These are phyloP conservation scores for Chelon labrosus DNA, from an alignment of 2,797 vertebrate species.

Conservation along the genomic window DNA sequence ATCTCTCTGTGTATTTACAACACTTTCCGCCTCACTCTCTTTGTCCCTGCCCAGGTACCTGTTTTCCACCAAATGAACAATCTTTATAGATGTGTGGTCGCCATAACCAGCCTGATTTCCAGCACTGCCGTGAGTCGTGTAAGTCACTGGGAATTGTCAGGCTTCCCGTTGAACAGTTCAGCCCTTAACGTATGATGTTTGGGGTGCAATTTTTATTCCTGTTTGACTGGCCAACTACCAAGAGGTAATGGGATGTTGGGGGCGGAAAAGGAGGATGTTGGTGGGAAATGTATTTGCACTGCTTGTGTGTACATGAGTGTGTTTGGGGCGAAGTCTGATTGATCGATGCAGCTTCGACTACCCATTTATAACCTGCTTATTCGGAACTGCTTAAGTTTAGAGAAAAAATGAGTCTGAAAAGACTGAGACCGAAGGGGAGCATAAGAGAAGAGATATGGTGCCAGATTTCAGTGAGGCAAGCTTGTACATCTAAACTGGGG, in stretches of 20 bases:
- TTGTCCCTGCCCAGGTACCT: conserved; percentile 92
- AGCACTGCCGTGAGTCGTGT: conserved; percentile 88
- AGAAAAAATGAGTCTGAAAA: conserved; percentile 91
- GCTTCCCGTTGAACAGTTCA: conserved; percentile 96
- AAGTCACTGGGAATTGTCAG: conserved; percentile 95
- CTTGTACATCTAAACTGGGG: conserved; percentile 88
- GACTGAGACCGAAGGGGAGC: conserved; percentile 79
- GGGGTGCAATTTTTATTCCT: conserved; percentile 97
- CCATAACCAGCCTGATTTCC: conserved; percentile 96
- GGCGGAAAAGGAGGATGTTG: conserved; percentile 87
- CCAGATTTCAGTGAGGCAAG: conserved; percentile 88
- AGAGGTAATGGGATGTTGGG: conserved; percentile 90
- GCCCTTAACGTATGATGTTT: conserved; percentile 97
- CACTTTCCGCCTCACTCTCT: conserved; percentile 89
- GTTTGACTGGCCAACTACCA: conserved; percentile 90
- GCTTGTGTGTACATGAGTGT: conserved; percentile 33
- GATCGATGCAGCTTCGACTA: conserved; percentile 88
- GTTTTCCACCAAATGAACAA: conserved; percentile 97
- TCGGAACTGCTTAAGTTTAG: conserved; percentile 96
- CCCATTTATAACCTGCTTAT: conserved; percentile 95
- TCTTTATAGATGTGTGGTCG: conserved; percentile 95
- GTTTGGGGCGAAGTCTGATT: conserved; percentile 88
- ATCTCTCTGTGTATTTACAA: conserved; percentile 94
- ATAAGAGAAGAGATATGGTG: conserved; percentile 93
- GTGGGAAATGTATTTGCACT: conserved; percentile 85